Evolutionary conservation across 1,140 invertebrate species (phyloP), one percentile per base, ranked within the genome.

Genomic region (Arctopsyche grandis): DNA sequence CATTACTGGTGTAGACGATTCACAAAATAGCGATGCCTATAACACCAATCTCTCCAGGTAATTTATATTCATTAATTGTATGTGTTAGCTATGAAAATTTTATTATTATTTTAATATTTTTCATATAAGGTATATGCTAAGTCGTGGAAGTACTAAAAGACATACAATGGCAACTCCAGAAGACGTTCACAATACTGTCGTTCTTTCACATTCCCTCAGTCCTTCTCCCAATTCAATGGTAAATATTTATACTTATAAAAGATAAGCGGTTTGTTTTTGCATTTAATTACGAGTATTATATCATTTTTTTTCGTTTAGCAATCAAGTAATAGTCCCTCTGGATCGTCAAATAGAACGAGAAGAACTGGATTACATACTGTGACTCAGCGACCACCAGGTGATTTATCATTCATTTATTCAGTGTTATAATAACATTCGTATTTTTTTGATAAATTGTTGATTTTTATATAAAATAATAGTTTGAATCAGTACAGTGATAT

Each of bases 341-440:
- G 85, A 81, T 89, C 87, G 9, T 89, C 88, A 58, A 89, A 89
- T 74, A 89, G 95, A 83, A 93, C 93, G 76, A 89, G 95, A 82
- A 89, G 94, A 69, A 94, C 93, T 38, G 95, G 95, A 80, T 87
- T 96, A 9, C 90, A 93, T 0, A 95, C 94, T 5, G 95, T 97
- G 0, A 96, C 94, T 79, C 95, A 96, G 85, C 88, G 94, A 83
- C 95, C 93, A 75, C 93, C 95, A 90, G 95, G 95, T 97, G 89
- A 73, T 83, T 81, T 83, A 52, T 52, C 48, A 52, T 14, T 5
- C 16, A 16, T 5, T 52, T 52, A 38, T 82, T 79, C 24, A 22
- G 10, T 19, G 81, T 79, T 56, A 22, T 22, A 74, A 74, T 69
- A 69, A 26, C 29, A 12, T 44, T 58, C 79, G 29, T 14, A 24